phyloP scores from a whole-genome alignment of 35 echinoderm and acorn worm genomes.

The Heliocidaris tuberculata region DNA sequence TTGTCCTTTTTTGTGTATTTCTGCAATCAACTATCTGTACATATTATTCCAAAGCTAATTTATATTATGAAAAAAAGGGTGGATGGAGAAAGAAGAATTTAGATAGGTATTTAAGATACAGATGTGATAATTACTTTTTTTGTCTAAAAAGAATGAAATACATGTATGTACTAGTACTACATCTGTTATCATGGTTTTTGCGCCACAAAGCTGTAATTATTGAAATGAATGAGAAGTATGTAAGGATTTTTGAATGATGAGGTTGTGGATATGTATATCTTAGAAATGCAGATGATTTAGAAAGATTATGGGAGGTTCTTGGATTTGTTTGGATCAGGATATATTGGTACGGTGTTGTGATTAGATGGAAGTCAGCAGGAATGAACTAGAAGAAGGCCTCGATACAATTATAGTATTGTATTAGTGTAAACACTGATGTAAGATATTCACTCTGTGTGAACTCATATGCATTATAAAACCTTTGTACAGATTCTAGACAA shows the following conservation, averaged over 20 bases:
- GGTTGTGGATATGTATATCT: neutral
- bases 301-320: neutral
- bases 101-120: constrained; percentile 4
- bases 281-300: neutral
- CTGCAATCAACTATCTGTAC: constrained; percentile 1
- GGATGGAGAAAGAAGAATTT: neutral
- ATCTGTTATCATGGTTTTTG: constrained; percentile 10
- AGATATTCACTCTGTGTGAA: neutral
- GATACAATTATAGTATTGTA: neutral
- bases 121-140: neutral
- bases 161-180: constrained; percentile 10
- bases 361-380: neutral
- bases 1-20: neutral
- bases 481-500: neutral
- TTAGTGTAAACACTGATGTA: neutral
- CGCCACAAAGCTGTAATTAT: neutral
- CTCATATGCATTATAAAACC: neutral
- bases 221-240: neutral
- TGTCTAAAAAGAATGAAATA: neutral
- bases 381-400: neutral
- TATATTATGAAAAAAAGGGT: neutral
- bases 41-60: constrained; percentile 19
- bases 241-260: neutral
- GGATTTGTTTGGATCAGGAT: neutral
- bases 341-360: neutral